These are phyloP conservation scores for Takifugu bimaculatus DNA, from an alignment of 2,113 vertebrate genomes.

Conservation along the genomic window DNA sequence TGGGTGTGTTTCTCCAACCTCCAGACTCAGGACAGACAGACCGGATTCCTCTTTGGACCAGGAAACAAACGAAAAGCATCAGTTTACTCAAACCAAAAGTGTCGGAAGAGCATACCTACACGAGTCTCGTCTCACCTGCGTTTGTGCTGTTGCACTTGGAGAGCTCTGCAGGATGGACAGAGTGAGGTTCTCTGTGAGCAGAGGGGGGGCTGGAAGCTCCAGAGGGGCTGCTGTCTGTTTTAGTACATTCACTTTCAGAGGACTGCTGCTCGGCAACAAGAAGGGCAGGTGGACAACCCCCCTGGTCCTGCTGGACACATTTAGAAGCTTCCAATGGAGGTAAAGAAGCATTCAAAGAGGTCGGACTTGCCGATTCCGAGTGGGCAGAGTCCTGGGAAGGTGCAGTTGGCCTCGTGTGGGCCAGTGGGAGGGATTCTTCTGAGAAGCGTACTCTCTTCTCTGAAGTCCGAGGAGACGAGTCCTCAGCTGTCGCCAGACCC, in stretches of 20 bases:
- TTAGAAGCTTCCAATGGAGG: conserved; percentile 9
- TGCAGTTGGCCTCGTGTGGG: conserved; percentile 17
- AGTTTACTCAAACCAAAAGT: neutral
- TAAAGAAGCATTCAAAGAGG: conserved; percentile 40
- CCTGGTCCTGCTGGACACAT: conserved; percentile 25
- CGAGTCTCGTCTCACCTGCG: conserved; percentile 50
- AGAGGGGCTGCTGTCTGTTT: conserved; percentile 26
- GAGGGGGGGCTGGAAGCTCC: conserved; percentile 14
- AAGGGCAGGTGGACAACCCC: conserved; percentile 4
- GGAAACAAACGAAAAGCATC: conserved; percentile 6
- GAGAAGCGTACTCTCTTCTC: conserved; percentile 77
- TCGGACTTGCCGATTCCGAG: conserved; percentile 35
- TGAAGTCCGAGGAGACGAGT: conserved; percentile 16
- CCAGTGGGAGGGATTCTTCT: conserved; percentile 55
- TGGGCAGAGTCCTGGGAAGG: conserved; percentile 23
- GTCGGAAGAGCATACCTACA: no score
- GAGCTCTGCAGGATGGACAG: conserved; percentile 44
- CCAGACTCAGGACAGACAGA: conserved; percentile 68
- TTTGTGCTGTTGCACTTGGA: conserved; percentile 61
- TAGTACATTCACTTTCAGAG: conserved; percentile 37
- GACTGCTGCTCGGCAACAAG: conserved; percentile 23
- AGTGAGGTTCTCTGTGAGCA: conserved; percentile 31
- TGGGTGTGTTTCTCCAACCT: conserved; percentile 62
- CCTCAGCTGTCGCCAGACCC: conserved; percentile 8
- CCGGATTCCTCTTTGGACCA: conserved; percentile 67